These are phyloP conservation scores for Encarsia formosa DNA, from an alignment of 2,888 invertebrate species.

Conservation along the genomic window DNA sequence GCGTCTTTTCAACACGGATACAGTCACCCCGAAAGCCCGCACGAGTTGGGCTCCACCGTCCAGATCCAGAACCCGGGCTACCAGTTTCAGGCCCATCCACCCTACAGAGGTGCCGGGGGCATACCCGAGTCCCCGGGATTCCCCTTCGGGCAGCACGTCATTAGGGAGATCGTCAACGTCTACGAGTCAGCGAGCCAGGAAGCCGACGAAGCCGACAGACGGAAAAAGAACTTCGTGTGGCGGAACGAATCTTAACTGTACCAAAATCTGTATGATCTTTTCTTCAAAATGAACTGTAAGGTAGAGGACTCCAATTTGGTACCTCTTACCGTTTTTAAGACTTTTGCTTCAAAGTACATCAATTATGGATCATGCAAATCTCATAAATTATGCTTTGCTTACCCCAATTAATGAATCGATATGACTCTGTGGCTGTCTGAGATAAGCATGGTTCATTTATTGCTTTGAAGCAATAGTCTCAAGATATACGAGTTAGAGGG, in stretches of 20 bases:
- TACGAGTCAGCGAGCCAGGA: constrained; percentile 37
- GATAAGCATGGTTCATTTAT: too few species aligned
- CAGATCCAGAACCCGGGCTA: constrained; percentile 22
- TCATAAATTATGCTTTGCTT: too few species aligned
- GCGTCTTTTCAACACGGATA: constrained; percentile 6
- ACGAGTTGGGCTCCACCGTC: neutral
- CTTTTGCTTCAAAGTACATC: too few species aligned
- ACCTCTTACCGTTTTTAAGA: too few species aligned
- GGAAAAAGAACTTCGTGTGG: constrained; percentile 43
- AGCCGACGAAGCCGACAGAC: constrained; percentile 25
- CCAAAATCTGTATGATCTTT: too few species aligned
- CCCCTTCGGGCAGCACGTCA: constrained; percentile 36
- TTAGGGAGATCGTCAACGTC: constrained; percentile 45
- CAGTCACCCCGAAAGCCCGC: constrained; percentile 7
- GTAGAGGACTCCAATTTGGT: too few species aligned
- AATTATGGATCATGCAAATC: too few species aligned
- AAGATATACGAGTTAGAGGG: too few species aligned
- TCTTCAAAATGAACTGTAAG: too few species aligned
- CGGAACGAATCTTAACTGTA: constrained; percentile 19
- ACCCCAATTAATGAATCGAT: too few species aligned
- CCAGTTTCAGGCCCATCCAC: constrained; percentile 25
- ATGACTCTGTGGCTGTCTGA: too few species aligned
- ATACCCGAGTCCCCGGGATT: constrained; percentile 4
- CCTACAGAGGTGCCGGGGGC: constrained; percentile 32
- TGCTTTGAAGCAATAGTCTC: too few species aligned